Percentiles rank a stretch among this genome's conserved stretches.
Conservation (phyloP, 2,888 invertebrate species). For the Dryobotodes eremita region DNA sequence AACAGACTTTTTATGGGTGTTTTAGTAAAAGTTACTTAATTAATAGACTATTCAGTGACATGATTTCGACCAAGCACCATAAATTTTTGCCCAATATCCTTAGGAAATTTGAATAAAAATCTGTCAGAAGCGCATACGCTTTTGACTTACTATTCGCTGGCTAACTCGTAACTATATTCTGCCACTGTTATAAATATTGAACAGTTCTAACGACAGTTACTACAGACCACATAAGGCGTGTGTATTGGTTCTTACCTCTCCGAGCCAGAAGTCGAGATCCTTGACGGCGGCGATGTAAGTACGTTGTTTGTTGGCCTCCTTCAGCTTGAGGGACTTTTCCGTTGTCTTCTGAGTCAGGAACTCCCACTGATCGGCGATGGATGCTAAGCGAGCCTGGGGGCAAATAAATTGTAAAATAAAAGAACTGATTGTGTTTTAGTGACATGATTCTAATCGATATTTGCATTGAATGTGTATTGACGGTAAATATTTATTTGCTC, state of each 20-base stretch:
- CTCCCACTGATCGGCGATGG: conserved; percentile 99
- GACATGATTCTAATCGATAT: background rate
- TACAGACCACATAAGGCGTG: no score
- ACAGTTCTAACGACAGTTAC: no score
- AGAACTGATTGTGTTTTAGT: background rate
- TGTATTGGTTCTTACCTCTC: conserved; percentile 91
- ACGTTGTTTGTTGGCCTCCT: conserved; percentile 99
- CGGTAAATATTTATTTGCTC: background rate
- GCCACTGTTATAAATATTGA: no score
- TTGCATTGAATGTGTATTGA: background rate
- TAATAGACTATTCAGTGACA: no score
- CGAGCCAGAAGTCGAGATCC: conserved; percentile 99
- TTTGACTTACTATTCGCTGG: no score
- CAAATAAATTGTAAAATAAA: background rate
- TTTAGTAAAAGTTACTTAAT: no score
- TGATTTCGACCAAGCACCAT: no score
- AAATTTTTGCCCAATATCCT: no score
- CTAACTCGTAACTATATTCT: no score
- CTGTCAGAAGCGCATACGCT: no score
- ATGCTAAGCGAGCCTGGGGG: conserved; percentile 93
- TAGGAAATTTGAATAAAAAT: no score
- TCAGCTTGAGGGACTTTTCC: conserved; percentile 99
- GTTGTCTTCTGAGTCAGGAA: conserved; percentile 99
- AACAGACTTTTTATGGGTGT: no score
- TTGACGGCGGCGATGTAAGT: conserved; percentile 99